Evolutionary conservation across 2,797 vertebrate genomes (phyloP).

Genomic region (Lutjanus argentimaculatus): DNA sequence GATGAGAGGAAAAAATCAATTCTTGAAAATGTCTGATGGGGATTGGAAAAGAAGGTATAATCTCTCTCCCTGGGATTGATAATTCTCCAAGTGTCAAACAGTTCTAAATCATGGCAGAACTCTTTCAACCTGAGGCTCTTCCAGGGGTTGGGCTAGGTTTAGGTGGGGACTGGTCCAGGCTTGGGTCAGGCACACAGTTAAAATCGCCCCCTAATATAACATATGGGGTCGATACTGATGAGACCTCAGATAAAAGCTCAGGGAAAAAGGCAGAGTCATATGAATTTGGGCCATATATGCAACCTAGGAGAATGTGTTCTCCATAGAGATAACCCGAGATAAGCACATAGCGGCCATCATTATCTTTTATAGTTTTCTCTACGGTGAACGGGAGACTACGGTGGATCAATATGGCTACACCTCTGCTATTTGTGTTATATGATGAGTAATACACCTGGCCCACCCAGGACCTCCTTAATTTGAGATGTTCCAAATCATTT

Average conservation of each 20-base stretch:
- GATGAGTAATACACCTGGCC: not conserved
- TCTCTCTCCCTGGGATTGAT: not conserved
- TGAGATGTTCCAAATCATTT: not conserved
- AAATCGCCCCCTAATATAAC: not conserved
- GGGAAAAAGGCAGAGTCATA: not conserved
- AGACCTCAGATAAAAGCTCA: not conserved
- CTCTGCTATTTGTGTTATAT: not conserved
- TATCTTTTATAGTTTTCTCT: not conserved
- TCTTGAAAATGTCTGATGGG: not conserved
- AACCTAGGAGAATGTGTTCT: not conserved
- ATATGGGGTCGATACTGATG: not conserved
- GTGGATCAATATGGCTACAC: not conserved
- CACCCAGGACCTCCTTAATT: not conserved
- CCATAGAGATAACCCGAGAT: not conserved
- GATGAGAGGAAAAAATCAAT: not conserved
- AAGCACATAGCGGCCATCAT: not conserved
- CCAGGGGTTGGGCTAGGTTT: not conserved
- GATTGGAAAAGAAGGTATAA: not conserved
- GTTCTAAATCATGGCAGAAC: not conserved
- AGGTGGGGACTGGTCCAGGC: too few relatives aligned
- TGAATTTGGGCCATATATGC: not conserved
- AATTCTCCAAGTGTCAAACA: not conserved
- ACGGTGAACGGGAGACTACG: not conserved
- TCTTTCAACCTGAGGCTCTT: not conserved
- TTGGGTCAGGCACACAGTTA: too few relatives aligned